phyloP scores from a whole-genome alignment of 2,113 vertebrate genomes.

The Chitala chitala region DNA sequence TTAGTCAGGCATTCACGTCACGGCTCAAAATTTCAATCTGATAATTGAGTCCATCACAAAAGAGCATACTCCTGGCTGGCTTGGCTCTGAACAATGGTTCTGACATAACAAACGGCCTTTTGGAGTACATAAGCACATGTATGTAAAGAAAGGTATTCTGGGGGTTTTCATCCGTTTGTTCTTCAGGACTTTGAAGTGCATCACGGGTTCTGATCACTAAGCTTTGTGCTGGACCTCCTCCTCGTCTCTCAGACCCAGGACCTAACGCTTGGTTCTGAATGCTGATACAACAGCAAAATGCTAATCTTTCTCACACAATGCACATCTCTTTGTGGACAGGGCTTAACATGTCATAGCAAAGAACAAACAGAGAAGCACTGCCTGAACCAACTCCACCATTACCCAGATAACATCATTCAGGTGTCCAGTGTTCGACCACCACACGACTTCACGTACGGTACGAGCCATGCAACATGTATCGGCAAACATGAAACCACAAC shows the following conservation, averaged over 20 bases:
- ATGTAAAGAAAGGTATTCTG: neutral
- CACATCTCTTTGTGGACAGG: too few relatives aligned
- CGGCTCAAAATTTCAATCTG: neutral
- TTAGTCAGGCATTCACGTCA: slow-evolving; percentile 1
- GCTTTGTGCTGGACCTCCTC: neutral
- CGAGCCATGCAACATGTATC: too few relatives aligned
- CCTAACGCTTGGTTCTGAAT: neutral
- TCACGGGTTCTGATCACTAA: neutral
- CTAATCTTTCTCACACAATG: too few relatives aligned
- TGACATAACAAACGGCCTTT: neutral
- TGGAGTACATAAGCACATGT: neutral
- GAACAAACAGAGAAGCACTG: neutral
- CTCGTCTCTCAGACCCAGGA: neutral
- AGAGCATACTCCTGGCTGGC: neutral
- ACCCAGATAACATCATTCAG: too few relatives aligned
- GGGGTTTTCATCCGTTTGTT: neutral
- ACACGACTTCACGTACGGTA: too few relatives aligned
- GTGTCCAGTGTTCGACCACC: too few relatives aligned
- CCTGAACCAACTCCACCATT: too few relatives aligned
- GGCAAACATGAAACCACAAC: too few relatives aligned
- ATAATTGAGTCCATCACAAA: neutral
- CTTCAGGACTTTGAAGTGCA: neutral
- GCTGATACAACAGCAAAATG: neutral
- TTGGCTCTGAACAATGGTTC: neutral
- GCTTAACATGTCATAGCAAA: too few relatives aligned